These are phyloP conservation scores for Pteria penguin DNA, from an alignment of 2,888 invertebrate genomes.

Conservation along the genomic window DNA sequence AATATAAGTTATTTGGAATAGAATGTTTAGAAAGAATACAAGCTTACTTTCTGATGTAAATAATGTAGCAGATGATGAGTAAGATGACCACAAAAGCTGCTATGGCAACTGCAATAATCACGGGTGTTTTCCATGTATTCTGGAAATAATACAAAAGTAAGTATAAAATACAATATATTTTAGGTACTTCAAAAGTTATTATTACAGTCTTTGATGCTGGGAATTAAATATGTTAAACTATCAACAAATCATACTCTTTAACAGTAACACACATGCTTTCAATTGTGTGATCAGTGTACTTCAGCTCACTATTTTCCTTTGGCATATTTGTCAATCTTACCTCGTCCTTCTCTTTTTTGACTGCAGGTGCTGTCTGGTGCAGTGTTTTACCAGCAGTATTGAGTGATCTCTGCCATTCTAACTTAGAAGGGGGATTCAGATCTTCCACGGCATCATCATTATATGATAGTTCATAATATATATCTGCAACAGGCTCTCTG, in stretches of 20 bases:
- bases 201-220: too few relatives aligned
- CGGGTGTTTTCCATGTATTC: conserved; percentile 55
- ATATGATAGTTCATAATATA: conserved; percentile 50
- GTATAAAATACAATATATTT: too few relatives aligned
- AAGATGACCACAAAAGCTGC: conserved; percentile 52
- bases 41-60: conserved; percentile 55
- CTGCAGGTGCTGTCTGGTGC: conserved; percentile 49
- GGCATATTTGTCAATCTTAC: too few relatives aligned
- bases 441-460: conserved; percentile 48
- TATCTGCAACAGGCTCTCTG: conserved; percentile 40
- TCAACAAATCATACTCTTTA: too few relatives aligned
- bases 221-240: too few relatives aligned
- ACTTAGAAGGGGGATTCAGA: conserved; percentile 50
- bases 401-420: conserved; percentile 45
- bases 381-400: conserved; percentile 50
- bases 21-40: background rate
- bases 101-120: conserved; percentile 54
- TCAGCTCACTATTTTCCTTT: too few relatives aligned
- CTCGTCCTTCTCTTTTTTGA: conserved; percentile 8
- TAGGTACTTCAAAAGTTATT: too few relatives aligned
- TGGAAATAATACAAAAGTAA: conserved; percentile 33
- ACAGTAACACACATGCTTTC: too few relatives aligned
- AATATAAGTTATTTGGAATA: too few relatives aligned
- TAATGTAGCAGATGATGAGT: conserved; percentile 46
- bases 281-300: too few relatives aligned